Conservation (phyloP, 2,113 vertebrate genomes). For the Phrynosoma blainvillii region DNA sequence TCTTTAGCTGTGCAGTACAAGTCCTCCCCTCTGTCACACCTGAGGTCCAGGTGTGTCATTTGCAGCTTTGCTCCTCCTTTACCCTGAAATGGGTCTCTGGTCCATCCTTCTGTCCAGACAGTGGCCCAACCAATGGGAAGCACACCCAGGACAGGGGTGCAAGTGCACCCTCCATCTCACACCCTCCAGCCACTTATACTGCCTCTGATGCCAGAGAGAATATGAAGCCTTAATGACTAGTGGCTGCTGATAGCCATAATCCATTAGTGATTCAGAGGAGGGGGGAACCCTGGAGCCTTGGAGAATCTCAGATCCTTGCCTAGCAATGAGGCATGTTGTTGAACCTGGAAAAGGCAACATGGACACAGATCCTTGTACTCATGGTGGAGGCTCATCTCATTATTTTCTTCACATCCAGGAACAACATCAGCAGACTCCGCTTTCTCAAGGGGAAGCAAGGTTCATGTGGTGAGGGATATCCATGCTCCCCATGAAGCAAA, state of each 20-base stretch:
- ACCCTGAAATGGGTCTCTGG: neutral
- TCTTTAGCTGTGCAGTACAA: neutral
- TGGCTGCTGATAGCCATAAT: neutral
- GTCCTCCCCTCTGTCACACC: no score
- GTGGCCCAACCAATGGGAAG: neutral
- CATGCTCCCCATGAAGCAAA: rapidly evolving
- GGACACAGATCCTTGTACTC: neutral
- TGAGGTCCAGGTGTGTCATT: rapidly evolving
- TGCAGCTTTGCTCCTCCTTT: neutral
- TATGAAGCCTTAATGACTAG: neutral
- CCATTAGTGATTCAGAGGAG: no score
- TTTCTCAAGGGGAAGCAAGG: neutral
- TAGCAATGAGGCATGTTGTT: rapidly evolving
- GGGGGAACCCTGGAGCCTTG: neutral
- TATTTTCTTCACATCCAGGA: neutral
- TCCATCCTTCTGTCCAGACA: no score
- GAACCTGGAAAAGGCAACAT: neutral
- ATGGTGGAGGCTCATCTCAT: neutral
- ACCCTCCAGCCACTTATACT: no score
- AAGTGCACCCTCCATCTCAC: neutral
- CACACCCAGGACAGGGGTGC: neutral
- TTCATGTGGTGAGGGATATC: rapidly evolving
- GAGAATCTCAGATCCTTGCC: no score
- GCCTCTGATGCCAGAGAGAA: neutral
- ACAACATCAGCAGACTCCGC: neutral